Base-by-base conservation (phyloP, 2,113 vertebrate genomes). In the Xenopus laevis region DNA sequence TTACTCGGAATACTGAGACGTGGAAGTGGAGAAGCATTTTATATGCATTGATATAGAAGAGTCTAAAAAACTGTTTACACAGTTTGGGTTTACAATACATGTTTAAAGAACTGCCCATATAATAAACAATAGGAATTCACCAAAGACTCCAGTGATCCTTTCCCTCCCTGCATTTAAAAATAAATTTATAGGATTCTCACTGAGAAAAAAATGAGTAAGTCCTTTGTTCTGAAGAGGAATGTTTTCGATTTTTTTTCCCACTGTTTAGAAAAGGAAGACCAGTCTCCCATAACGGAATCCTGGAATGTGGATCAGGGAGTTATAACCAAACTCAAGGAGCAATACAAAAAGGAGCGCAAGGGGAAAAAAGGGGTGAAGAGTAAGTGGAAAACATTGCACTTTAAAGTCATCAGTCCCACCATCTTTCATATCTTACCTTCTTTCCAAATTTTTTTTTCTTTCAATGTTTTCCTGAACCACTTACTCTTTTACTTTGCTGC, bases 281-380 rank as follows among this genome's bases (percentile, higher is more conserved):
- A 95, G 81, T 93, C 92, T 92, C 92, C 94, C 85, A 91, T 93
- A 86, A 93, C 95, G 84, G 97, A 98, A 93, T 94, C 96, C 83
- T 99, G 97, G 97, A 97, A 98, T 85, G 95, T 99, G 94, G 97
- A 98, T 94, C 97, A 97, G 93, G 93, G 95, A 91, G 90, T 98
- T 91, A 98, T 99, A 93, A 97, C 94, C 91, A 98, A 98, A 91
- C 97, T 99, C 89, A 99, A 99, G 96, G 97, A 99, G 87, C 95
- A 98, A 91, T 99, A 99, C 97, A 98, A 93, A 95, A 98, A 99
- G 96, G 97, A 99, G 89, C 96, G 97, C 91, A 99, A 97, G 92
- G 96, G 96, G 85, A 98, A 99, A 93, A 99, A 99, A 84, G 97
- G 97, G 92, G 97, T 97, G 91, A 99, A 99, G 97, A 98, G 97